Percentiles rank a stretch among this genome's conserved stretches.
Evolutionary conservation across 2,113 vertebrate species (phyloP).

Genomic region (Anarhynchus alexandrinus): DNA sequence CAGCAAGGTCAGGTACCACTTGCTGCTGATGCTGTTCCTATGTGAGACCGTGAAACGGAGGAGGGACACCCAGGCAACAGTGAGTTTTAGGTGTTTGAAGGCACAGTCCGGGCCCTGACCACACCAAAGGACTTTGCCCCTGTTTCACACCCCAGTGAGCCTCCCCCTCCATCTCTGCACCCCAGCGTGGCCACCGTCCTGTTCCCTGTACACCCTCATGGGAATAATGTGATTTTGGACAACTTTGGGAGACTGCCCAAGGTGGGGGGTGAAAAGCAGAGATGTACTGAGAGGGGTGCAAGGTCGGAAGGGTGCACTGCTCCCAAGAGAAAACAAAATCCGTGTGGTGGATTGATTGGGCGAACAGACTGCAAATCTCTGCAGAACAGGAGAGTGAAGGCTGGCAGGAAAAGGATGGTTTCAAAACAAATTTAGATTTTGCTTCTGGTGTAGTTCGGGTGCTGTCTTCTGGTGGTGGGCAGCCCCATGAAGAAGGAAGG

Average conservation of each 20-base stretch:
- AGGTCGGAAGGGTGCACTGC: background rate
- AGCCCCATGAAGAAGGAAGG: too few species aligned
- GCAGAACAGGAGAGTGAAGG: background rate
- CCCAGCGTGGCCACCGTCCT: fast-evolving
- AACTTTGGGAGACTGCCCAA: background rate
- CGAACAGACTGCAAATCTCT: background rate
- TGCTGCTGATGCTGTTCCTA: background rate
- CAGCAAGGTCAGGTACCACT: background rate
- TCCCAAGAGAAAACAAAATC: background rate
- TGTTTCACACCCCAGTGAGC: fast-evolving
- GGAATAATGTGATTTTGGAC: background rate
- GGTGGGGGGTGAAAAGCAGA: background rate
- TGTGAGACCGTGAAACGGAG: background rate
- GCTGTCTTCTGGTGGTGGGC: too few species aligned
- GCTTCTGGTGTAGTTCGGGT: background rate
- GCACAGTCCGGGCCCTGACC: background rate
- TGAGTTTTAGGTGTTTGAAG: background rate
- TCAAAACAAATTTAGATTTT: background rate
- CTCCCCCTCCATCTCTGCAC: fast-evolving
- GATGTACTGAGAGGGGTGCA: background rate
- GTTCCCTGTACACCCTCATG: fast-evolving
- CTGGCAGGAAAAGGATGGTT: background rate
- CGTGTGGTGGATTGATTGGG: fast-evolving
- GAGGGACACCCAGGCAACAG: background rate
- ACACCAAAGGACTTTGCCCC: background rate